These are phyloP conservation scores for Emydura subglobosa DNA, from an alignment of 2,113 vertebrate species.

Conservation along the genomic window DNA sequence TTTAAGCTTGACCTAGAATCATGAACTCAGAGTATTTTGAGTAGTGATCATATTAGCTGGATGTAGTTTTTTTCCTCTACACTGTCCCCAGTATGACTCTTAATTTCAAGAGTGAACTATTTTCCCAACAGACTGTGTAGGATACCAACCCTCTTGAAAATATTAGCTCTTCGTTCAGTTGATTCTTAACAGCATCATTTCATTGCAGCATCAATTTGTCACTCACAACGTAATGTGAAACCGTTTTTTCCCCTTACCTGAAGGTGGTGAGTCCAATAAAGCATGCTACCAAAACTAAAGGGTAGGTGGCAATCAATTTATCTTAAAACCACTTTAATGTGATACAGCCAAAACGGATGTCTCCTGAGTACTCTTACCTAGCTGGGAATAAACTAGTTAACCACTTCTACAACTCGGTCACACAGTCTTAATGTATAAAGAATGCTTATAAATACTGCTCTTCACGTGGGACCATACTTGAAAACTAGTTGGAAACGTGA, in stretches of 20 bases:
- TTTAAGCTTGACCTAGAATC: neutral
- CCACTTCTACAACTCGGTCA: neutral
- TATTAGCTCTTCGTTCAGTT: neutral
- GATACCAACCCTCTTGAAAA: neutral
- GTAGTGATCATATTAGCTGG: neutral
- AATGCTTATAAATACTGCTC: neutral
- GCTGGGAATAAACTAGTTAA: neutral
- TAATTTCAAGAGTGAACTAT: neutral
- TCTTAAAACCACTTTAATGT: neutral
- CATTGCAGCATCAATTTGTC: neutral
- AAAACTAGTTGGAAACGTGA: slow-evolving; percentile 37
- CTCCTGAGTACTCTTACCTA: neutral
- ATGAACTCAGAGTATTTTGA: neutral
- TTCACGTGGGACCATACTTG: slow-evolving; percentile 2
- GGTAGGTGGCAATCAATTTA: neutral
- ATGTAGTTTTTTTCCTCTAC: neutral
- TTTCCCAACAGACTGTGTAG: neutral
- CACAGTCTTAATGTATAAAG: slow-evolving; percentile 15
- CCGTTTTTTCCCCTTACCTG: neutral
- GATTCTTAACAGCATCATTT: neutral
- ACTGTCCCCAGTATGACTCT: neutral
- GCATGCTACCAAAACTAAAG: neutral
- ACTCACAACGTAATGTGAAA: neutral
- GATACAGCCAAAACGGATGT: neutral
- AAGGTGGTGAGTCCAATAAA: neutral